Evolutionary conservation across 2,113 vertebrate genomes (phyloP).

Genomic region (Takifugu flavidus): DNA sequence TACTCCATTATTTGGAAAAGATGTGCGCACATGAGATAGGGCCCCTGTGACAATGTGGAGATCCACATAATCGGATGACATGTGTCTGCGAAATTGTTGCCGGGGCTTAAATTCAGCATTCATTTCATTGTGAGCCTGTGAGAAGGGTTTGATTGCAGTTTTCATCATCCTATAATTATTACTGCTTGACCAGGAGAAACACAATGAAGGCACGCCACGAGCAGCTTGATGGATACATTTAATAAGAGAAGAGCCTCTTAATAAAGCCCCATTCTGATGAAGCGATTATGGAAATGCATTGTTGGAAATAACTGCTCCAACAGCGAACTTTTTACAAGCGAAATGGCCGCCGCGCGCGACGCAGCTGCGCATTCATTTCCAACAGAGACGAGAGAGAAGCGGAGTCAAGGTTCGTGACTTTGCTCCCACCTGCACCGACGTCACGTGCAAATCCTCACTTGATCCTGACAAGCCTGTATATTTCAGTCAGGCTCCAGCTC

Average conservation of each 20-base stretch:
- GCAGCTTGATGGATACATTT: slow-evolving; percentile 7
- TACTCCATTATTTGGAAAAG: background rate
- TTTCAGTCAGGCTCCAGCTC: slow-evolving; percentile 15
- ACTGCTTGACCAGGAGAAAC: slow-evolving; percentile 17
- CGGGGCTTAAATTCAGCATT: background rate
- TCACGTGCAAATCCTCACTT: slow-evolving; percentile 4
- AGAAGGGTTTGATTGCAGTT: background rate
- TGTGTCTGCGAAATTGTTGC: background rate
- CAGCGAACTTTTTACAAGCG: slow-evolving; percentile 41
- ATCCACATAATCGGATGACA: background rate
- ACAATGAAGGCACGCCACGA: slow-evolving; percentile 29
- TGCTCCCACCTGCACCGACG: background rate
- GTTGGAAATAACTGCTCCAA: slow-evolving; percentile 47
- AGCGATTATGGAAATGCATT: slow-evolving; percentile 50
- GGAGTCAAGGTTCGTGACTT: slow-evolving; percentile 8
- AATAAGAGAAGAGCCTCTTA: slow-evolving; percentile 6
- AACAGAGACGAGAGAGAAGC: slow-evolving; percentile 5
- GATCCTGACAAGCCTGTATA: background rate
- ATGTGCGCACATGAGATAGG: background rate
- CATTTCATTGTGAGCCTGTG: background rate
- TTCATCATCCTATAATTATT: slow-evolving; percentile 38
- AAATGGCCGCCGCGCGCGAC: slow-evolving; percentile 20
- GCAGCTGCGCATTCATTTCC: slow-evolving; percentile 3
- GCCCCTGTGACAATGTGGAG: background rate
- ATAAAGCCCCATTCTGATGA: slow-evolving; percentile 29